These are phyloP conservation scores for Pissodes strobi DNA, from an alignment of 1,140 invertebrate species.

Conservation along the genomic window DNA sequence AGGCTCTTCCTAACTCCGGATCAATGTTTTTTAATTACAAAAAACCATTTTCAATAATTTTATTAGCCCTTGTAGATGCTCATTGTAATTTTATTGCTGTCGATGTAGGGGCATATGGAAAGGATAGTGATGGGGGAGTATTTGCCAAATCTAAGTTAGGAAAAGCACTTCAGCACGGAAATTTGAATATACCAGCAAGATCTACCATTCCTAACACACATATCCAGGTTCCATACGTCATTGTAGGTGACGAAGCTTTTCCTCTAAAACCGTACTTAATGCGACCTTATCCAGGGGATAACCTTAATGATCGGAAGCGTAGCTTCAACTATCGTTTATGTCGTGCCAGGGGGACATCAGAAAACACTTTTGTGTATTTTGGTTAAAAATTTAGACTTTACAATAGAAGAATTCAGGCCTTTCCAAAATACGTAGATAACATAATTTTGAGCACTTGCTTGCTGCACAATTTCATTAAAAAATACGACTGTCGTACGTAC, in stretches of 20 bases:
- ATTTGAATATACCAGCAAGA: slow-evolving; percentile 20
- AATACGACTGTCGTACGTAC: neutral
- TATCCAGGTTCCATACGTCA: slow-evolving; percentile 6
- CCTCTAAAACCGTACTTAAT: slow-evolving; percentile 13
- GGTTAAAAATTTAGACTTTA: slow-evolving; percentile 45
- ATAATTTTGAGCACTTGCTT: slow-evolving; percentile 14
- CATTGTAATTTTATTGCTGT: no score
- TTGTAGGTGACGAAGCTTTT: slow-evolving; percentile 19
- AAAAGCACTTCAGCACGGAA: slow-evolving; percentile 1
- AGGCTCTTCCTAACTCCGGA: no score
- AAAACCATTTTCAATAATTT: no score
- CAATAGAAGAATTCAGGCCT: slow-evolving; percentile 18
- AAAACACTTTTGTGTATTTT: slow-evolving; percentile 56
- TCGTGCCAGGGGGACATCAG: slow-evolving; percentile 30
- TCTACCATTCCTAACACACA: neutral
- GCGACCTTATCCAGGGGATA: slow-evolving; percentile 20
- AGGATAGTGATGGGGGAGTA: no score
- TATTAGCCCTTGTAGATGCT: no score
- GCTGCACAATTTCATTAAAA: neutral
- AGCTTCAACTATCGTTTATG: slow-evolving; percentile 3
- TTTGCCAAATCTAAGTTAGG: no score
- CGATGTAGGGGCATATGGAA: no score
- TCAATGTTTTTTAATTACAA: no score
- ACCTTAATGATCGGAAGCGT: slow-evolving; percentile 8
- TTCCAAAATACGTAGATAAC: slow-evolving; percentile 17